These are phyloP conservation scores for Muntiacus muntjak DNA, from an alignment of 2,113 vertebrate genomes.

Conservation along the genomic window DNA sequence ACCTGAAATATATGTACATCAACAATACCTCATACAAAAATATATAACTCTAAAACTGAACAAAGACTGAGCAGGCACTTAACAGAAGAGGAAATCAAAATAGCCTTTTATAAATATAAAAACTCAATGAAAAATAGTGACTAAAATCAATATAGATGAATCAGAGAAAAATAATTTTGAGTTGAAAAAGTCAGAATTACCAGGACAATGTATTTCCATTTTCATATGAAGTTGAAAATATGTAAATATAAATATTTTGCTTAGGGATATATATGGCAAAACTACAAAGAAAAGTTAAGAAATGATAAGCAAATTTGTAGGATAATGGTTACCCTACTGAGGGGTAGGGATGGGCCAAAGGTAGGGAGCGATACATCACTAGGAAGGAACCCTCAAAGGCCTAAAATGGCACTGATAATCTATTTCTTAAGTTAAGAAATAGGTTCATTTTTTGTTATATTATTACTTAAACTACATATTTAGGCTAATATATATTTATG, in stretches of 20 bases:
- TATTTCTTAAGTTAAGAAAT: not conserved
- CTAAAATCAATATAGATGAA: not conserved
- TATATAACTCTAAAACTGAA: not conserved
- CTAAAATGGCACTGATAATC: not conserved
- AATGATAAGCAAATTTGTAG: not conserved
- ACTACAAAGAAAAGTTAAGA: not conserved
- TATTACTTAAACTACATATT: conserved; percentile 7
- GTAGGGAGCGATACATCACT: not conserved
- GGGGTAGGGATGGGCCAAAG: not conserved
- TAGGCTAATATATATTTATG: not conserved
- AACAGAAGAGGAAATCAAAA: not conserved
- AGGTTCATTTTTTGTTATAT: not conserved
- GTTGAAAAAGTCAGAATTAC: not conserved
- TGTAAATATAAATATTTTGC: not conserved
- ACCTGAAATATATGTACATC: not conserved
- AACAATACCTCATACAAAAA: not conserved
- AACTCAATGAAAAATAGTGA: not conserved
- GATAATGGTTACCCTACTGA: not conserved
- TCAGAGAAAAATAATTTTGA: conserved; percentile 17
- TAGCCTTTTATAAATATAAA: not conserved
- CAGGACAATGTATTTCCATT: not conserved
- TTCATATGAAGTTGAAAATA: not conserved
- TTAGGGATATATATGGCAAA: not conserved
- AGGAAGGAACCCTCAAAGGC: not conserved
- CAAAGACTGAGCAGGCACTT: not conserved